phyloP scores from a whole-genome alignment of 2,888 invertebrate species.

The Catocala fraxini region DNA sequence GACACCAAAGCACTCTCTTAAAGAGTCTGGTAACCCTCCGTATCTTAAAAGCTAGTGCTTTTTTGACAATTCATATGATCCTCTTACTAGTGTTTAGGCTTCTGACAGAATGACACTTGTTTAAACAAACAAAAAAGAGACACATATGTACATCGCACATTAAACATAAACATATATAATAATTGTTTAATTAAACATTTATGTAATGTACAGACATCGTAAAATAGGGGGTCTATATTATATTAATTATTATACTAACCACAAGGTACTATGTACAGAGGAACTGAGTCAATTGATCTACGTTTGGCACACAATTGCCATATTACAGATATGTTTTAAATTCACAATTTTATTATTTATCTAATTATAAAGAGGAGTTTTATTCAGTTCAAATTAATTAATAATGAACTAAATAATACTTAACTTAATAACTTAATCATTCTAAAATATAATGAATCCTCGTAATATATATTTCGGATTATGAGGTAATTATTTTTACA shows the following conservation, averaged over 20 bases:
- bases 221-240: conserved; percentile 49
- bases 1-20: too few species aligned
- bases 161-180: not conserved
- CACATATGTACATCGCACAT: conserved; percentile 3
- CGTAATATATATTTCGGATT: too few species aligned
- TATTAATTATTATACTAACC: conserved; percentile 12
- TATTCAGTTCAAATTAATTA: not conserved
- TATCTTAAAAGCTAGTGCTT: too few species aligned
- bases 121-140: too few species aligned
- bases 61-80: too few species aligned
- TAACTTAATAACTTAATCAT: too few species aligned
- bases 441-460: too few species aligned
- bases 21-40: too few species aligned
- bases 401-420: not conserved
- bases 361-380: conserved; percentile 19
- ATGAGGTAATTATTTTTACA: too few species aligned
- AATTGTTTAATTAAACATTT: conserved; percentile 7
- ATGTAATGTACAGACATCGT: conserved; percentile 41
- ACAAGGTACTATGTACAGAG: conserved; percentile 49
- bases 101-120: too few species aligned
- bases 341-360: conserved; percentile 41
- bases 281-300: conserved; percentile 38
- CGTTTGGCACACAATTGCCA: conserved; percentile 45
- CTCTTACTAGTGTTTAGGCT: too few species aligned
- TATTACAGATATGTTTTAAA: conserved; percentile 49